A percentile compares a stretch with the other conserved stretches of the same genome.
phyloP scores from a whole-genome alignment of 2,888 invertebrate genomes.

The Emesis russula region DNA sequence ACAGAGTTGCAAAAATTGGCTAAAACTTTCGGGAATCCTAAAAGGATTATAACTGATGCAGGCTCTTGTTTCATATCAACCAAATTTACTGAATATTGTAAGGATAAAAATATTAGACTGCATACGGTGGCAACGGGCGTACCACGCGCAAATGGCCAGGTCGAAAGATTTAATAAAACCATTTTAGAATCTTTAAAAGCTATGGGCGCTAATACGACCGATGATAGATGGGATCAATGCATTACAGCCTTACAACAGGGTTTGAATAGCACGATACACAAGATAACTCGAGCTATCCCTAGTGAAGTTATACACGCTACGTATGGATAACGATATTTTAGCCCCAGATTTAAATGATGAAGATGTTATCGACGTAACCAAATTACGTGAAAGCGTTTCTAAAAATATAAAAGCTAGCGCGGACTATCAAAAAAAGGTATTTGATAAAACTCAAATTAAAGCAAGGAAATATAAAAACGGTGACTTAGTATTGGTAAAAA shows the following conservation, averaged over 20 bases:
- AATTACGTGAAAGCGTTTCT: no score
- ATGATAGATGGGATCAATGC: constrained; percentile 87
- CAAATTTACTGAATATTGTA: constrained; percentile 18
- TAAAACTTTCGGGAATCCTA: constrained; percentile 24
- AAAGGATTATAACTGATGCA: constrained; percentile 14
- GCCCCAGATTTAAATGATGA: background rate
- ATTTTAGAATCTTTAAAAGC: constrained; percentile 86
- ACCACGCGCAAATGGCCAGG: constrained; percentile 87
- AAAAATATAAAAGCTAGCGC: no score
- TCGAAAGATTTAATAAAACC: constrained; percentile 87
- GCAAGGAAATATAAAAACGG: no score
- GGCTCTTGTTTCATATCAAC: constrained; percentile 15
- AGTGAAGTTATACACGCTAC: constrained; percentile 77
- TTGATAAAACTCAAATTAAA: no score
- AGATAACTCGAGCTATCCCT: constrained; percentile 84
- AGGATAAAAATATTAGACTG: constrained; percentile 5
- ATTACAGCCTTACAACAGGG: constrained; percentile 87
- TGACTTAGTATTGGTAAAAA: background rate
- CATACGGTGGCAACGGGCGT: constrained; percentile 64
- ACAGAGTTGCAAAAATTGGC: constrained; percentile 41
- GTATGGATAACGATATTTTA: constrained; percentile 16
- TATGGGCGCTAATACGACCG: constrained; percentile 74
- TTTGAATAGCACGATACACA: constrained; percentile 86
- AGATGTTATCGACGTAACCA: constrained; percentile 8
- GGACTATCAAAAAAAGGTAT: no score